A percentile compares a stretch with the other conserved stretches of the same genome.
Evolutionary conservation across 2,113 vertebrate species (phyloP).

Genomic region (Archilochus colubris): DNA sequence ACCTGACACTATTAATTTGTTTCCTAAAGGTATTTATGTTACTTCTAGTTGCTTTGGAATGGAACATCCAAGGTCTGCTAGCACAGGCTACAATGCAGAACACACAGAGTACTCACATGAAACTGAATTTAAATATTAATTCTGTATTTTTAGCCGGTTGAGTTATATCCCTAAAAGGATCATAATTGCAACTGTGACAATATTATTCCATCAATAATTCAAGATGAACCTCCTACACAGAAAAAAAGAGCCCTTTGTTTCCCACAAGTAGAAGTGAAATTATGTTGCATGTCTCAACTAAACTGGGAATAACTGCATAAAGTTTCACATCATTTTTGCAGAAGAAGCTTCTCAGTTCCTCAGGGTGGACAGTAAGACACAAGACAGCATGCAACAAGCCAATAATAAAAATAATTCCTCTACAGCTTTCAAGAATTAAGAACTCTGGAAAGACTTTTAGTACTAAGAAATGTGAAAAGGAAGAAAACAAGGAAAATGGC

Average conservation of each 20-base stretch:
- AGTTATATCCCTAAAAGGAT: background rate
- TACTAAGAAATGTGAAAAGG: background rate
- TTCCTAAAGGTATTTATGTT: background rate
- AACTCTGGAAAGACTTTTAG: background rate
- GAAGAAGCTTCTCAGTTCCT: background rate
- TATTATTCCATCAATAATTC: background rate
- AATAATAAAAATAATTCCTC: background rate
- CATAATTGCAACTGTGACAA: background rate
- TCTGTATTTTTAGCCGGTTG: background rate
- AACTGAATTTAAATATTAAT: background rate
- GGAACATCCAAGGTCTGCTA: background rate
- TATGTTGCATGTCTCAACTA: background rate
- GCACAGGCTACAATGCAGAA: background rate
- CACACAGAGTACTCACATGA: background rate
- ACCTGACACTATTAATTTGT: background rate
- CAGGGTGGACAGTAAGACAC: background rate
- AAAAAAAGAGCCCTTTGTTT: background rate
- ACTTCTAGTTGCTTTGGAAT: background rate
- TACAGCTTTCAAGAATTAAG: background rate
- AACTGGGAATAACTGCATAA: background rate
- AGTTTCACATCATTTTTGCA: background rate
- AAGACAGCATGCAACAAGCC: background rate
- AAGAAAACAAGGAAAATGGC: background rate
- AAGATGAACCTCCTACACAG: background rate
- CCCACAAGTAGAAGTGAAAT: background rate